Base-by-base conservation (phyloP, 2,888 invertebrate species). In the Scaptodrosophila latifasciaeformis region DNA sequence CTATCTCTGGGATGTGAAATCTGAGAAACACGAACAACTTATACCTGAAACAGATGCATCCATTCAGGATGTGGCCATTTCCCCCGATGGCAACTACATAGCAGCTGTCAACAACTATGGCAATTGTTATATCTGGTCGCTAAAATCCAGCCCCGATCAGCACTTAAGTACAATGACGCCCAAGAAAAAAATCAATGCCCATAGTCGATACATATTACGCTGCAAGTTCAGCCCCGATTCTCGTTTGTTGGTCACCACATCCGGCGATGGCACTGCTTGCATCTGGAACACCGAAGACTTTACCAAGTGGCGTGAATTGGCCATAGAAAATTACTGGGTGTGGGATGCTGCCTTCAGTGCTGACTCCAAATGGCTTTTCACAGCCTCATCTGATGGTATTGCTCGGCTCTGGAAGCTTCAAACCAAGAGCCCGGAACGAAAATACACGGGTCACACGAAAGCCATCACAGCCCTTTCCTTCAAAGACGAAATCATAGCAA, bases 311-410 rank as follows among this genome's bases (percentile, higher is more conserved):
- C 90, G 91, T 55, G 93, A 94, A 83, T 87, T 96, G 64, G 90
- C 91, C 52, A 91, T 92, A 71, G 93, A 94, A 62, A 90, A 91
- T 51, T 90, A 95, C 81, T 99, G 99, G 99, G 96, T 99, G 29
- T 99, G 99, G 99, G 98, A 98, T 88, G 95, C 95, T 48, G 97
- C 96, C 43, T 99, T 99, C 86, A 97, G 96, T 85, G 93, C 95
- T 29, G 97, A 99, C 88, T 96, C 96, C 2, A 92, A 96, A 81
- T 97, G 95, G 85, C 89, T 98, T 43, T 93, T 98, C 76, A 97
- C 97, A 63, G 97, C 96, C 35, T 97, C 97, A 1, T 97, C 97
- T 0, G 99, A 99, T 88, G 93, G 94, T 66, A 90, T 93, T 78
- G 96, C 98, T 3, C 91, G 97, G 47, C 88, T 99, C n/a, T 99